These are phyloP conservation scores for Amphiprion clarkii DNA, from an alignment of 2,797 vertebrate species.

Conservation along the genomic window DNA sequence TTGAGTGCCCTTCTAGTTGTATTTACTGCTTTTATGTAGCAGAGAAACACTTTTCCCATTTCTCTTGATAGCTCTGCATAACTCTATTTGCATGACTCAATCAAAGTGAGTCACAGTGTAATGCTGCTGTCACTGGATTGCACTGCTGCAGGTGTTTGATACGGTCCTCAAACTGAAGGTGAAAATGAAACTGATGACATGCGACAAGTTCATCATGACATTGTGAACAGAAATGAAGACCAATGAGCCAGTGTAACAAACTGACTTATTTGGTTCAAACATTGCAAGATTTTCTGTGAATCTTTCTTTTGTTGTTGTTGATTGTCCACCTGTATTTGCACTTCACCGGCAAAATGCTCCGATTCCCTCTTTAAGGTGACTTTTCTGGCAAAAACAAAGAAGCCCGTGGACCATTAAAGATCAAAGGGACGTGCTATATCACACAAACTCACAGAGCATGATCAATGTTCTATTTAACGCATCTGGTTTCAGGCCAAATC, in stretches of 20 bases:
- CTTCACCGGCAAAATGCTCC: not conserved
- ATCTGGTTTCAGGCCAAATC: constrained; percentile 58
- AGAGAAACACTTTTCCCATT: not conserved
- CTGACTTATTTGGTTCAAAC: not conserved
- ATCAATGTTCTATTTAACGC: constrained; percentile 62
- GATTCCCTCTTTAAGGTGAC: constrained; percentile 28
- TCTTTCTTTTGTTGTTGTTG: not conserved
- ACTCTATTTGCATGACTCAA: constrained; percentile 4
- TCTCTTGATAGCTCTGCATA: not conserved
- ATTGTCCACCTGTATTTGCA: not conserved
- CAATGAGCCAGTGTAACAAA: not conserved
- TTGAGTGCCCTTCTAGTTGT: too few relatives aligned
- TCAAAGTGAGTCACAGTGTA: constrained; percentile 29
- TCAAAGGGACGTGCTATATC: constrained; percentile 23
- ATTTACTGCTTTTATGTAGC: not conserved
- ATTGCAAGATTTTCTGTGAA: not conserved
- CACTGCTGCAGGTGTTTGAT: constrained; percentile 4
- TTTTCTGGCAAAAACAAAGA: constrained; percentile 39
- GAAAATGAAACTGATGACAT: constrained; percentile 27
- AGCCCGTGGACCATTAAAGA: constrained; percentile 13
- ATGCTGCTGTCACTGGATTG: not conserved
- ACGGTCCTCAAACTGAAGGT: not conserved
- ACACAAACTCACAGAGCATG: constrained; percentile 31
- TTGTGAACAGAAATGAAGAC: constrained; percentile 28
- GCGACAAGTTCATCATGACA: constrained; percentile 39